phyloP scores from a whole-genome alignment of 2,888 invertebrate genomes.

The Boloria euphrosyne region DNA sequence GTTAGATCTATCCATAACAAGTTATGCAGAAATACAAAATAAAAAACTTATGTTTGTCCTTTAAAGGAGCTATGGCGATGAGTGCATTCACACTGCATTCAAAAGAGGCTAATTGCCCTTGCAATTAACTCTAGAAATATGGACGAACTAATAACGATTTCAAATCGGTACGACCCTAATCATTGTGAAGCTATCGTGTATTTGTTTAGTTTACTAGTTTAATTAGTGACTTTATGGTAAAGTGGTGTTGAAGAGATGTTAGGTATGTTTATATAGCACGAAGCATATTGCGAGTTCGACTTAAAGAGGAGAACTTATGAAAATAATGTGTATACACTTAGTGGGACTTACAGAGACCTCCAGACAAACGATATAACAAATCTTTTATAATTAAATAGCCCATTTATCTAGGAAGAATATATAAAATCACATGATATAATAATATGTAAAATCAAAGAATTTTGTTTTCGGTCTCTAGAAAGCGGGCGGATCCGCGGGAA shows the following conservation, averaged over 20 bases:
- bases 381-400: too few species aligned
- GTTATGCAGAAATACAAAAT: conserved; percentile 5
- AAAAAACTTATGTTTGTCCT: conserved; percentile 19
- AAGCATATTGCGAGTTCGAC: too few species aligned
- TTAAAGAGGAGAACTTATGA: too few species aligned
- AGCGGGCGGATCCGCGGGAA: too few species aligned
- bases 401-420: too few species aligned
- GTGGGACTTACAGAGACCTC: too few species aligned
- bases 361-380: too few species aligned
- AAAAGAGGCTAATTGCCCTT: conserved; percentile 59
- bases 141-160: conserved; percentile 37
- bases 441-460: too few species aligned
- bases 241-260: neutral
- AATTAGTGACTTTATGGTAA: neutral
- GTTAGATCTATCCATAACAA: neutral
- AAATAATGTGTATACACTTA: too few species aligned
- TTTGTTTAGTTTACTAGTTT: neutral
- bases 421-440: too few species aligned
- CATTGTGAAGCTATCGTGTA: neutral
- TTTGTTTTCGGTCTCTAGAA: too few species aligned
- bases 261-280: neutral
- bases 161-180: conserved; percentile 13
- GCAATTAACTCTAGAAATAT: conserved; percentile 60
- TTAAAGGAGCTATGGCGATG: conserved; percentile 23
- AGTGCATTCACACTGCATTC: conserved; percentile 38